Evolutionary conservation across 2,797 vertebrate genomes (phyloP).

Genomic region (Enteromius trimaculatus): DNA sequence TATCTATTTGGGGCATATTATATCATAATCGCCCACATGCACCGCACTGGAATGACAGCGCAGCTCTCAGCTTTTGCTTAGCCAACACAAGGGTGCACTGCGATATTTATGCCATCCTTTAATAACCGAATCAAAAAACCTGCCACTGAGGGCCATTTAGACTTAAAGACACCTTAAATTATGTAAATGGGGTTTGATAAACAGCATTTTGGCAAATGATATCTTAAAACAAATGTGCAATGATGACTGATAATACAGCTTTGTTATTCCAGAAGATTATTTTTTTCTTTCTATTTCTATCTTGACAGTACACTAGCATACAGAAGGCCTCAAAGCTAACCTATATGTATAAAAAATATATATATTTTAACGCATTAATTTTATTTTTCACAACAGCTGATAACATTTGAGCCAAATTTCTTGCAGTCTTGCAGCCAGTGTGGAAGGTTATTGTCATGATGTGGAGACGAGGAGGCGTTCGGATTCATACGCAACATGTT

Average conservation of each 20-base stretch:
- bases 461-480: too few relatives aligned
- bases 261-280: background rate
- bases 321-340: background rate
- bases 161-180: constrained; percentile 4
- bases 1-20: constrained; percentile 21
- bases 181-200: background rate
- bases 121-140: background rate
- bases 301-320: background rate
- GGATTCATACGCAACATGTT: too few relatives aligned
- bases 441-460: too few relatives aligned
- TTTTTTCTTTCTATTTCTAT: background rate
- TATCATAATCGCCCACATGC: constrained; percentile 22
- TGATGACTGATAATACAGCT: constrained; percentile 4
- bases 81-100: constrained; percentile 10
- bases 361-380: too few relatives aligned
- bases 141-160: background rate
- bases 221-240: background rate
- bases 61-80: constrained; percentile 32
- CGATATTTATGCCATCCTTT: constrained; percentile 12
- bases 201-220: background rate
- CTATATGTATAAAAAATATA: too few relatives aligned
- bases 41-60: constrained; percentile 12
- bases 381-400: too few relatives aligned
- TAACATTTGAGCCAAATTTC: too few relatives aligned
- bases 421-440: too few relatives aligned